These are phyloP conservation scores for Sardinella longiceps DNA, from an alignment of 2,797 vertebrate species.

Conservation along the genomic window DNA sequence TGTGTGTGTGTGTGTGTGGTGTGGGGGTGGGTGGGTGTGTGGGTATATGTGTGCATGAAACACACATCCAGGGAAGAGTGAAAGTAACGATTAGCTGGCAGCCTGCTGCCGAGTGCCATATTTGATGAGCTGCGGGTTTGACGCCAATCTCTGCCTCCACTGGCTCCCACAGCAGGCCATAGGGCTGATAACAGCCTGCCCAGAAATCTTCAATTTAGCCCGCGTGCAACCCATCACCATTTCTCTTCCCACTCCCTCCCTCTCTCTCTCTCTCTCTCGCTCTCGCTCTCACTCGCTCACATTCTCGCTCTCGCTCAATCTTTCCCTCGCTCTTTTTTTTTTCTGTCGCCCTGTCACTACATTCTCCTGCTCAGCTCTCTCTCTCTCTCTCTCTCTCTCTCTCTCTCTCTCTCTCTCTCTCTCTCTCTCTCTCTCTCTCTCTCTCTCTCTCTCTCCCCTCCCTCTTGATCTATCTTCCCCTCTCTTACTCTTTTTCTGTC, in stretches of 20 bases:
- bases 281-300: not conserved
- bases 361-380: not conserved
- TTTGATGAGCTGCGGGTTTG: not conserved
- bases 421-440: not conserved
- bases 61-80: not conserved
- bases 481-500: not conserved
- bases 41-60: not conserved
- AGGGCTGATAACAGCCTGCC: conserved; percentile 5
- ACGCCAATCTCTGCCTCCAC: not conserved
- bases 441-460: not conserved
- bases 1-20: conserved; percentile 11
- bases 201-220: conserved; percentile 16
- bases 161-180: not conserved
- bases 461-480: not conserved
- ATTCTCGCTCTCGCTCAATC: not conserved
- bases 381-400: not conserved
- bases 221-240: not conserved
- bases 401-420: conserved; percentile 14
- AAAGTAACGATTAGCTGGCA: conserved; percentile 17
- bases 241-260: not conserved
- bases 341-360: not conserved
- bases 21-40: not conserved
- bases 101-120: not conserved
- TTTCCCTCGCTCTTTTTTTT: not conserved
- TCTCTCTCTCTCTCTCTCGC: not conserved